Evolutionary conservation across 2,113 vertebrate species (phyloP), one percentile per base, ranked within the genome.

Genomic region (Cygnus atratus): DNA sequence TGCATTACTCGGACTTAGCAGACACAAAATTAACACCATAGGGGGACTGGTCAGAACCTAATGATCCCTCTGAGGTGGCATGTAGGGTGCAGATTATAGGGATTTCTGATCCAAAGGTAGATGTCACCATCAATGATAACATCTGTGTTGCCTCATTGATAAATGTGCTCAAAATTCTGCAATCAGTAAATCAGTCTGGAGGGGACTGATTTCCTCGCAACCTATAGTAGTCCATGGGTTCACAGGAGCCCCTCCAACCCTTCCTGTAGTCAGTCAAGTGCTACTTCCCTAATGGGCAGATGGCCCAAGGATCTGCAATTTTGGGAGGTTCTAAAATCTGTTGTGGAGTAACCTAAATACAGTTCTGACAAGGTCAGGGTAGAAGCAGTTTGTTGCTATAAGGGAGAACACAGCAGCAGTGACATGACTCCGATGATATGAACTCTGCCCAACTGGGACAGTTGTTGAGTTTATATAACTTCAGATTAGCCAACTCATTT

Each of bases 281-380:
- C 0, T 0, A 50, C 26, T 67, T 77, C 58, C 22, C 11, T 31
- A 57, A 67, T 3, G 76, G 35, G 29, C 19, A 50, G 41, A 3
- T 12, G 3, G 35, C 35, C 28, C 3, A 4, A 55, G 10, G 28
- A 67, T 50, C 44, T 77, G 54, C 7, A 58, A 9, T 10, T 89
- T 57, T 10, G 13, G 21, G 31, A 71, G 6, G 39, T 55, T 76
- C 70, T 61, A 50, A 50, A 6, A 55, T 55, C n/a, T 1, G 0
- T 6, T 46, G 33, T 12, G 8, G 26, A 61, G 13, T 26, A 55
- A 80, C 44, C 35, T 15, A 43, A 55, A 48, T 2, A 13, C 35
- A 67, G 21, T 41, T 67, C 17, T 35, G 35, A 33, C 72, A 58
- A 88, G 39, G 24, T 57, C 52, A 67, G 70, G 83, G 66, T 5